These are phyloP conservation scores for Linhomoeus sp. DNA, from an alignment of 2,888 invertebrate species.

Conservation along the genomic window DNA sequence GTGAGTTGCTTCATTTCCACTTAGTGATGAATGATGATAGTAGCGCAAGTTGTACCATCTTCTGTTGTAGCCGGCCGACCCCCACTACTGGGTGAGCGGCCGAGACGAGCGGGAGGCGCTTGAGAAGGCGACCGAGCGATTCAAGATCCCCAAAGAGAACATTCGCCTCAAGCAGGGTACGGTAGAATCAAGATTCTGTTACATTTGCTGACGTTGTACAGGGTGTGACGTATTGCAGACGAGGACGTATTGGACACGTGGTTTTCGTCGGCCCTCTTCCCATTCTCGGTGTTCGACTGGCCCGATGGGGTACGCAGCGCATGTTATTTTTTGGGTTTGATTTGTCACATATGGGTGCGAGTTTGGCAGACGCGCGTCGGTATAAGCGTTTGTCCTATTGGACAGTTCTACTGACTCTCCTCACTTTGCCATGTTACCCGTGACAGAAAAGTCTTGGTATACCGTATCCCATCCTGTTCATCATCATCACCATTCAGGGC, in stretches of 20 bases:
- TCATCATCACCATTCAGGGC: too few species aligned
- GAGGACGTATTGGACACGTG: constrained; percentile 96
- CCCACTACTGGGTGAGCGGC: constrained; percentile 43
- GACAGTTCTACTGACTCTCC: too few species aligned
- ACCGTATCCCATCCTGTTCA: too few species aligned
- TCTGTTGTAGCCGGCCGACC: constrained; percentile 22
- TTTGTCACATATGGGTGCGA: too few species aligned
- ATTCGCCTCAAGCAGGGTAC: constrained; percentile 30
- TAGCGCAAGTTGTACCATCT: too few species aligned
- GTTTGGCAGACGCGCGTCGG: too few species aligned
- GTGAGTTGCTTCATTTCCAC: constrained; percentile 16
- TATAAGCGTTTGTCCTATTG: too few species aligned
- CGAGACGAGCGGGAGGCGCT: constrained; percentile 51
- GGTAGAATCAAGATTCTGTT: too few species aligned
- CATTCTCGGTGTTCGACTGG: constrained; percentile 93
- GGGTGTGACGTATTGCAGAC: constrained; percentile 35
- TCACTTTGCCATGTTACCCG: too few species aligned
- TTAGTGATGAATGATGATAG: not conserved
- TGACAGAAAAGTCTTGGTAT: too few species aligned
- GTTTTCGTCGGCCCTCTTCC: constrained; percentile 91
- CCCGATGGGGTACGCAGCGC: constrained; percentile 43
- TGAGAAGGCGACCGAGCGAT: constrained; percentile 52
- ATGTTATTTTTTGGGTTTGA: not conserved
- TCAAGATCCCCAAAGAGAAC: constrained; percentile 36
- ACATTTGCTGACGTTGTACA: not conserved